Base-by-base conservation (phyloP, 2,888 invertebrate genomes). In the Stenichneumon culpator region DNA sequence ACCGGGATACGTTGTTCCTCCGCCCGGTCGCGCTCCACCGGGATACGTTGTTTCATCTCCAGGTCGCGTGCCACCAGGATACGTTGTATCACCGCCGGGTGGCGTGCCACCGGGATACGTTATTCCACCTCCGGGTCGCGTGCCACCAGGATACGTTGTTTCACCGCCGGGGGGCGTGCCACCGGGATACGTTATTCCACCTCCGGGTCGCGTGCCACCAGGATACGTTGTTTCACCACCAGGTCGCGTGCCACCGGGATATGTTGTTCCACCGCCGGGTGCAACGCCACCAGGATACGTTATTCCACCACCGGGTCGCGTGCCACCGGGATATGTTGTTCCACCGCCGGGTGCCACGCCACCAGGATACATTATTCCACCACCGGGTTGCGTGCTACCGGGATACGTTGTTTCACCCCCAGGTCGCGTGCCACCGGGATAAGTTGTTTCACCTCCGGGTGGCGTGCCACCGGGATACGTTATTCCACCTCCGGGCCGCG, bases 361-460 rank as follows among this genome's bases (percentile, higher is more conserved):
- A 22, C 87, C 73, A 6, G 83, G 74, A 77, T 74, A 80, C 36
- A 25, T 63, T 1, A 60, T 72, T 67, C 73, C 86, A n/a, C 63
- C 52, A 32, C 65, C 75, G 1, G 81, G 81, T 28, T 72, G 70
- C 9, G 50, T 67, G 4, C 78, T 68, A 19, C 77, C 83, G 32
- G 87, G 86, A 47, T 81, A 77, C 11, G 80, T 75, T 36, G 84
- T 82, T 79, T 52, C 69, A 54, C 83, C 82, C 1, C 79, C 32
- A 83, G 87, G 80, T 50, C 86, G 63, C 65, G 25, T n/a, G 22
- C 84, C 87, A 25, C 84, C 87, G 7, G 87, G 69, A 72, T 75
- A 83, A 0, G 52, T 68, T 9, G 22, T 25, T 1, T 74, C 68
- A 11, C 80, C 80, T 2, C 75, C 44, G 0, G 44, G 69, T 22